Percentiles rank a stretch among this genome's conserved stretches.
Evolutionary conservation across 2,888 invertebrate genomes (phyloP).

Genomic region (Halictus ligatus): DNA sequence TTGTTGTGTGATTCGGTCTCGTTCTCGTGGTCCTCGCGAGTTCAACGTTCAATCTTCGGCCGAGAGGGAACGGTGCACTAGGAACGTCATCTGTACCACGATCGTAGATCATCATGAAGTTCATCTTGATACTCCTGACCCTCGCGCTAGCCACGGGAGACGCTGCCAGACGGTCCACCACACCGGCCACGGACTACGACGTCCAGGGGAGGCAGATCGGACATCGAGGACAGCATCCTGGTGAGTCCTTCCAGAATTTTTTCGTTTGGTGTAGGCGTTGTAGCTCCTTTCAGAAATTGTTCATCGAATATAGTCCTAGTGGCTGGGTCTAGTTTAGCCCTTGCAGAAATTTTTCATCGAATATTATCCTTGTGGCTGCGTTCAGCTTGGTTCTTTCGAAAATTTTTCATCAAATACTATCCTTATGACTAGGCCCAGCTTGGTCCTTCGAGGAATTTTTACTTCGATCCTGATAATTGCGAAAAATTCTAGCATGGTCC

Average conservation of each 20-base stretch:
- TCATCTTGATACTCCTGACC: conserved; percentile 35
- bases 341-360: not conserved
- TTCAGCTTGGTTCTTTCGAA: not conserved
- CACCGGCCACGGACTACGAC: conserved; percentile 32
- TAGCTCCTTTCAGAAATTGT: not conserved
- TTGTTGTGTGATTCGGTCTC: not conserved
- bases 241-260: conserved; percentile 61
- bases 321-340: too few species aligned
- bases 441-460: not conserved
- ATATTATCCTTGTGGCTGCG: not conserved
- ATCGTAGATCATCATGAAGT: conserved; percentile 41
- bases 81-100: not conserved
- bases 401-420: too few species aligned
- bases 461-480: not conserved
- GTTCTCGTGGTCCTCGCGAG: conserved; percentile 2
- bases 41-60: not conserved
- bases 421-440: not conserved
- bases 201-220: conserved; percentile 54
- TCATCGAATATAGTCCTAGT: not conserved
- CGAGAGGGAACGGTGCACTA: not conserved
- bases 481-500: not conserved
- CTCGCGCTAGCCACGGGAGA: conserved; percentile 48
- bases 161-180: conserved; percentile 57
- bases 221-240: conserved; percentile 73
- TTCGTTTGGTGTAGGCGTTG: too few species aligned